Evolutionary conservation across 1,140 invertebrate genomes (phyloP).

Genomic region (Brachionus rubens): DNA sequence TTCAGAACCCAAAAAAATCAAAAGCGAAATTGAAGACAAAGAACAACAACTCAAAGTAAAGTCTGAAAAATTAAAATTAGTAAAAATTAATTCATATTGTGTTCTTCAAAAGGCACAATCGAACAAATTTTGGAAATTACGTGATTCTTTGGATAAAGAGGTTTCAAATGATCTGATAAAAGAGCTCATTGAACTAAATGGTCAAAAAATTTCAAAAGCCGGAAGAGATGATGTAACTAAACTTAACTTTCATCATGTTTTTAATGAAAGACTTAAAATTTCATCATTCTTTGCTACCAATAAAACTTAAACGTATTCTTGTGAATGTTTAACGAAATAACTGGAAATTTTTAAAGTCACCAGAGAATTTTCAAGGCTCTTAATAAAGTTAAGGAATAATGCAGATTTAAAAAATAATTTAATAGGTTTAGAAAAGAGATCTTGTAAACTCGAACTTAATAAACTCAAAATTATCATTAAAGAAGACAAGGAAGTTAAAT

Average conservation of each 20-base stretch:
- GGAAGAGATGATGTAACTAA: constrained; percentile 66
- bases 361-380: too few relatives aligned
- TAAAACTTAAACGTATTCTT: too few relatives aligned
- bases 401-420: too few relatives aligned
- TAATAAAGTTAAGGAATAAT: too few relatives aligned
- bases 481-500: too few relatives aligned
- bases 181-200: constrained; percentile 70
- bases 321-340: too few relatives aligned
- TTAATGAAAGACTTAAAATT: neutral
- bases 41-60: constrained; percentile 55
- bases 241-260: too few relatives aligned
- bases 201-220: constrained; percentile 66
- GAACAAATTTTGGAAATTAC: constrained; percentile 66
- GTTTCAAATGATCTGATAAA: constrained; percentile 62
- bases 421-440: too few relatives aligned
- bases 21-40: constrained; percentile 56
- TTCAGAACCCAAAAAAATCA: constrained; percentile 53
- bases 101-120: neutral
- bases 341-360: too few relatives aligned
- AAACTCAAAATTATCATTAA: too few relatives aligned
- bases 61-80: neutral
- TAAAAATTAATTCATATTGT: neutral
- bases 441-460: too few relatives aligned
- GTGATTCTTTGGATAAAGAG: constrained; percentile 64
- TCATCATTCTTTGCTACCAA: neutral